These are phyloP conservation scores for Quadriops clusia DNA, from an alignment of 2,888 invertebrate genomes.

Conservation along the genomic window DNA sequence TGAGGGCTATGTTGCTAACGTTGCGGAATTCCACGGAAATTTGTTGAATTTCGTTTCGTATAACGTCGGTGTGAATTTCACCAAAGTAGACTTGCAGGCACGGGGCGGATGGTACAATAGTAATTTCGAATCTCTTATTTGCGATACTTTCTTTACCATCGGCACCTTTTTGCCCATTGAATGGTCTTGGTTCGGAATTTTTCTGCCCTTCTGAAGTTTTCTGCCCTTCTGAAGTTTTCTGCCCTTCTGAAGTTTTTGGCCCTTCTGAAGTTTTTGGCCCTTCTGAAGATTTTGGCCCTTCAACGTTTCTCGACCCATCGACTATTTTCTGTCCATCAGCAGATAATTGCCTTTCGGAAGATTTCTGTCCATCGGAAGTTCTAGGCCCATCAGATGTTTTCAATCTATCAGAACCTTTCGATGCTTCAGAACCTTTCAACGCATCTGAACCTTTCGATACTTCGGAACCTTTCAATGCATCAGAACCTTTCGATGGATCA, in stretches of 20 bases:
- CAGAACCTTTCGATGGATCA: too few relatives aligned
- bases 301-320: slow-evolving; percentile 45
- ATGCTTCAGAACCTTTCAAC: too few relatives aligned
- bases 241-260: slow-evolving; percentile 43
- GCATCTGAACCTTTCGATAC: too few relatives aligned
- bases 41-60: slow-evolving; percentile 62
- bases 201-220: slow-evolving; percentile 31
- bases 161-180: too few relatives aligned
- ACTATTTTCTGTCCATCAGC: too few relatives aligned
- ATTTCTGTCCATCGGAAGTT: too few relatives aligned
- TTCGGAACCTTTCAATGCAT: too few relatives aligned
- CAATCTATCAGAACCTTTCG: too few relatives aligned
- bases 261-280: slow-evolving; percentile 20
- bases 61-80: slow-evolving; percentile 51
- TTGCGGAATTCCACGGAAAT: slow-evolving; percentile 57
- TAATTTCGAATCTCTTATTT: slow-evolving; percentile 55
- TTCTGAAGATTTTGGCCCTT: slow-evolving; percentile 20
- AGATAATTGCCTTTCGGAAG: too few relatives aligned
- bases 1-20: slow-evolving; percentile 53
- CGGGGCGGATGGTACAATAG: slow-evolving; percentile 68
- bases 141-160: slow-evolving; percentile 18
- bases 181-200: too few relatives aligned
- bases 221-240: slow-evolving; percentile 9
- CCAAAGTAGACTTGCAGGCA: slow-evolving; percentile 67
- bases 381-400: too few relatives aligned